Percentiles rank a stretch among this genome's conserved stretches.
phyloP scores from a whole-genome alignment of 2,888 invertebrate genomes.

The Sarcophaga carnaria region DNA sequence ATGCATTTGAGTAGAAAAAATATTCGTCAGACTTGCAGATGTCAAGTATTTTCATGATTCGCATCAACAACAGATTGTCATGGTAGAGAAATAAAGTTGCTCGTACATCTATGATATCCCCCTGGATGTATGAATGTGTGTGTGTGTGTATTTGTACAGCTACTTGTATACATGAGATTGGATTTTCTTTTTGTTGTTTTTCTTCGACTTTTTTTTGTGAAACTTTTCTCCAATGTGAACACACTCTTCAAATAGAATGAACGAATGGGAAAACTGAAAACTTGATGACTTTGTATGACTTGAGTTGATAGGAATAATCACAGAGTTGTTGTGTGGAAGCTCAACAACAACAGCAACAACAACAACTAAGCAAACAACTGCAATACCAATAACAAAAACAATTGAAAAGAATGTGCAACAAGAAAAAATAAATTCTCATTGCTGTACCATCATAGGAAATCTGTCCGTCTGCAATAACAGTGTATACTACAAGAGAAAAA shows the following conservation, averaged over 20 bases:
- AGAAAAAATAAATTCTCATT: constrained; percentile 21
- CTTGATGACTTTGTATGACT: constrained; percentile 66
- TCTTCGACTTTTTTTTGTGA: background rate
- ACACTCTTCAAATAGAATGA: constrained; percentile 20
- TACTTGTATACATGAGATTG: too few species aligned
- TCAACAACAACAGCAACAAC: constrained; percentile 34
- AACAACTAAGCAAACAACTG: constrained; percentile 1
- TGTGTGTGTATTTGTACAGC: background rate
- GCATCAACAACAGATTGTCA: constrained; percentile 66
- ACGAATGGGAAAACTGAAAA: constrained; percentile 70
- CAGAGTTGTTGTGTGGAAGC: constrained; percentile 19
- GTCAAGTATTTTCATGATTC: constrained; percentile 67
- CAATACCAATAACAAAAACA: background rate
- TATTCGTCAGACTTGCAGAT: constrained; percentile 64
- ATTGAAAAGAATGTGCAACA: constrained; percentile 2
- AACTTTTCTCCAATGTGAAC: constrained; percentile 12
- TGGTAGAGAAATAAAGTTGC: constrained; percentile 26
- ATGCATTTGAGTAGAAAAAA: constrained; percentile 20
- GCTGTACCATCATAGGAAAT: constrained; percentile 2
- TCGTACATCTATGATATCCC: background rate
- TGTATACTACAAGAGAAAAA: constrained; percentile 23
- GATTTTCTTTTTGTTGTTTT: background rate
- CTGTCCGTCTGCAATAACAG: constrained; percentile 3
- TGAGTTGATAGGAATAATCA: constrained; percentile 65
- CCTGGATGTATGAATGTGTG: too few species aligned